Evolutionary conservation across 2,113 vertebrate genomes (phyloP).

Genomic region (Zeus faber): DNA sequence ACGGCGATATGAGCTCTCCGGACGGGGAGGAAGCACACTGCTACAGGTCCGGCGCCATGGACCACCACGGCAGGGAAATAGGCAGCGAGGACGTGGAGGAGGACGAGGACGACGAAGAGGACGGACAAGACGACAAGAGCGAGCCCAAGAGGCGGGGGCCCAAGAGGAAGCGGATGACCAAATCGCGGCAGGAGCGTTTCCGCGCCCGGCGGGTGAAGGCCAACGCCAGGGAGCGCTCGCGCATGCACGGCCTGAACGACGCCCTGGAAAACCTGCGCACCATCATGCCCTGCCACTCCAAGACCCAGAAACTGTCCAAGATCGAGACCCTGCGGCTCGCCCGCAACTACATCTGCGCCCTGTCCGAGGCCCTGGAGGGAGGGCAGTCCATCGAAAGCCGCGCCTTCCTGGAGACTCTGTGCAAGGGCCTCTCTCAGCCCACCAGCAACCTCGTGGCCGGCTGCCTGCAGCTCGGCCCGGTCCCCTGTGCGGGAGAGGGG

Average conservation of each 20-base stretch:
- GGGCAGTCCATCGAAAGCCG: constrained; percentile 87
- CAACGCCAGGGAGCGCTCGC: constrained; percentile 88
- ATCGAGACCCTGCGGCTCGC: constrained; percentile 93
- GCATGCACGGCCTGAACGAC: constrained; percentile 96
- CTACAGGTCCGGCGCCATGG: constrained; percentile 39
- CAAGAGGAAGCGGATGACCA: constrained; percentile 97
- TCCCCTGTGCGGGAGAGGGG: constrained; percentile 68
- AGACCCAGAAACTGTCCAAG: constrained; percentile 96
- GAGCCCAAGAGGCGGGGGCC: constrained; percentile 89
- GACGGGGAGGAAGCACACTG: constrained; percentile 64
- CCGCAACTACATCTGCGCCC: constrained; percentile 95
- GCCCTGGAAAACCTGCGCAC: constrained; percentile 89
- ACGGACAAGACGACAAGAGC: constrained; percentile 74
- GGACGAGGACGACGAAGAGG: constrained; percentile 78
- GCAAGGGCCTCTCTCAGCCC: constrained; percentile 94
- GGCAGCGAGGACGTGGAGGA: constrained; percentile 67
- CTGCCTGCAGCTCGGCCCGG: constrained; percentile 84
- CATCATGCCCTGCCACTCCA: constrained; percentile 98
- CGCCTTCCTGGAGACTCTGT: constrained; percentile 91
- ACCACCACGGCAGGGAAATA: constrained; percentile 63
- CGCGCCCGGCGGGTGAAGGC: constrained; percentile 88
- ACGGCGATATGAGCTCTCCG: constrained; percentile 75
- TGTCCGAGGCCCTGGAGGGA: constrained; percentile 90
- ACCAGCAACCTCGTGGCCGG: constrained; percentile 94
- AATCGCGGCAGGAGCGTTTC: constrained; percentile 89